Percentiles rank a stretch among this genome's conserved stretches.
These are phyloP conservation scores for Phasianus colchicus DNA, from an alignment of 2,113 vertebrate genomes.

Conservation along the genomic window DNA sequence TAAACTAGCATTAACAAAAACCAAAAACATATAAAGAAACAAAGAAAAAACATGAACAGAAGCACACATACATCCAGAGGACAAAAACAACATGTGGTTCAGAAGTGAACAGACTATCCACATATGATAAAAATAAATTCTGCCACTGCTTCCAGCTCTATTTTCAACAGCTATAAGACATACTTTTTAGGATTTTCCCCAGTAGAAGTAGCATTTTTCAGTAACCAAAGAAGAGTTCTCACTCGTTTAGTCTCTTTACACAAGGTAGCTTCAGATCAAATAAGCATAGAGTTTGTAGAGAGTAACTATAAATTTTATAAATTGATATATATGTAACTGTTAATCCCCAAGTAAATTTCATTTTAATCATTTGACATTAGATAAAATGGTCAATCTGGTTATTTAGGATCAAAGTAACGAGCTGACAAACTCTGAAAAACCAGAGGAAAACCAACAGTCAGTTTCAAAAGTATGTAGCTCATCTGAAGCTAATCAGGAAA, in stretches of 20 bases:
- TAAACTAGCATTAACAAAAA: background rate
- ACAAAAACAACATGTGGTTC: background rate
- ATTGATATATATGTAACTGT: no score
- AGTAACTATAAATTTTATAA: background rate
- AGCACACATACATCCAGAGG: background rate
- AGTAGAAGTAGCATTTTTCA: background rate
- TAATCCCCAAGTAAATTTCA: background rate
- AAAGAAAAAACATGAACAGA: background rate
- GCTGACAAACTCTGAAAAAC: background rate
- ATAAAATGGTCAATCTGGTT: background rate
- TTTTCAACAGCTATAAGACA: background rate
- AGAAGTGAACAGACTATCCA: background rate
- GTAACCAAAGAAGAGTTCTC: background rate
- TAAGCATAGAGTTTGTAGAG: background rate
- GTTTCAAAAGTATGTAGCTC: background rate
- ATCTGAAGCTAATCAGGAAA: background rate
- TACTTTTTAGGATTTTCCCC: background rate
- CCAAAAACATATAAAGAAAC: background rate
- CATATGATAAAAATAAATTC: rapidly evolving
- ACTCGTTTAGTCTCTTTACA: background rate
- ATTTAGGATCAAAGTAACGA: background rate
- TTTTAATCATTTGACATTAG: background rate
- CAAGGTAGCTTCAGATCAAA: background rate
- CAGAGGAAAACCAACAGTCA: background rate
- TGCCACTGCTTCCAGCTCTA: background rate